These are phyloP conservation scores for Yponomeuta plumbellus DNA, from an alignment of 2,888 invertebrate species.

Conservation along the genomic window DNA sequence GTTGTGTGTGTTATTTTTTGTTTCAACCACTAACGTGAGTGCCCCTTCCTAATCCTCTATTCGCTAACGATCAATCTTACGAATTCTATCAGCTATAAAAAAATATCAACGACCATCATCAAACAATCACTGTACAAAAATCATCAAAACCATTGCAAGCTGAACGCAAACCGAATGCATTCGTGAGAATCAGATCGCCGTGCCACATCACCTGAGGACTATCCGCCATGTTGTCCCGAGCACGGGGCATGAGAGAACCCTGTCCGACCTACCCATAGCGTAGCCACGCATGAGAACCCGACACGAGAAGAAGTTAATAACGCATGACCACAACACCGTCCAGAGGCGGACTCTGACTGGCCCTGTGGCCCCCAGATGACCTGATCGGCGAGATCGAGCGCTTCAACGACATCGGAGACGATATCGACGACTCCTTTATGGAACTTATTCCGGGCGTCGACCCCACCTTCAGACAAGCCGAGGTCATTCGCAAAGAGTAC, in stretches of 20 bases:
- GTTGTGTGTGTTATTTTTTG: conserved; percentile 55
- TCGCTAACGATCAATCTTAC: conserved; percentile 35
- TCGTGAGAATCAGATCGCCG: conserved; percentile 16
- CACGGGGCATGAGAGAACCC: conserved; percentile 51
- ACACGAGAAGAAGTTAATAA: conserved; percentile 17
- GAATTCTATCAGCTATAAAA: conserved; percentile 72
- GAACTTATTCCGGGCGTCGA: conserved; percentile 82
- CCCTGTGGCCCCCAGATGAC: conserved; percentile 82
- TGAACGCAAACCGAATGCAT: conserved; percentile 19
- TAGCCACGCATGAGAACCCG: conserved; percentile 23
- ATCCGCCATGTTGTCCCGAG: conserved; percentile 40
- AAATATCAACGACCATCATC: conserved; percentile 26
- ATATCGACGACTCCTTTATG: conserved; percentile 94
- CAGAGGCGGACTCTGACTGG: conserved; percentile 33
- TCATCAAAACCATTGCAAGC: conserved; percentile 14
- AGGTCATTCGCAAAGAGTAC: conserved; percentile 36
- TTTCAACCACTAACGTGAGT: conserved; percentile 56
- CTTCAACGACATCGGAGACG: conserved; percentile 94
- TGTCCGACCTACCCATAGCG: neutral
- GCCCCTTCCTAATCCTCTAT: conserved; percentile 38
- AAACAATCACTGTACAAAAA: conserved; percentile 4
- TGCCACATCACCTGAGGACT: conserved; percentile 19
- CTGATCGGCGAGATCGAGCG: conserved; percentile 92
- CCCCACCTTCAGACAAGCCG: conserved; percentile 54
- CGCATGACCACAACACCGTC: conserved; percentile 21